phyloP scores from a whole-genome alignment of 1,140 invertebrate species.

The Antheraea pernyi region DNA sequence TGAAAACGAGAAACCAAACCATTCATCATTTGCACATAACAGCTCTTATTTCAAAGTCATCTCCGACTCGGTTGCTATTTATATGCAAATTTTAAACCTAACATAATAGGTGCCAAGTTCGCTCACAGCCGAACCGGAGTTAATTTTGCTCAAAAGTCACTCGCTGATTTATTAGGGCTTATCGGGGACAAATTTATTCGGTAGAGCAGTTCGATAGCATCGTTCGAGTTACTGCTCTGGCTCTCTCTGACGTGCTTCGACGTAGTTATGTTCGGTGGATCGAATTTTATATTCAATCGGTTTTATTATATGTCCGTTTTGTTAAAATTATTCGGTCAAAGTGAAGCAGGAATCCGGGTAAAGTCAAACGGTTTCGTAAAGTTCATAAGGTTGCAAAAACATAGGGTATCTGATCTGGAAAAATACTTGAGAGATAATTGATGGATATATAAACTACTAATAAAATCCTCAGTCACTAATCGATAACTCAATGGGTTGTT shows the following conservation, averaged over 20 bases:
- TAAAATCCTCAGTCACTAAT: too few relatives aligned
- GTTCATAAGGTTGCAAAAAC: too few relatives aligned
- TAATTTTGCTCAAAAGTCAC: constrained; percentile 36
- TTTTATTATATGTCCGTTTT: too few relatives aligned
- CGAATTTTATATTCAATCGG: not conserved
- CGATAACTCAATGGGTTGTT: too few relatives aligned
- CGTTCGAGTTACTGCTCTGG: not conserved
- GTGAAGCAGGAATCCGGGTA: too few relatives aligned
- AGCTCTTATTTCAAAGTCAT: constrained; percentile 25
- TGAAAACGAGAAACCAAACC: not conserved
- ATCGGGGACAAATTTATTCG: constrained; percentile 32
- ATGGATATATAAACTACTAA: too few relatives aligned
- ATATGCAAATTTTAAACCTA: constrained; percentile 37
- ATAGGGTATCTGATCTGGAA: too few relatives aligned
- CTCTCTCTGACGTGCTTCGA: not conserved
- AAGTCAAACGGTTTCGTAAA: too few relatives aligned
- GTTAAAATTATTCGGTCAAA: too few relatives aligned
- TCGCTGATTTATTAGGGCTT: constrained; percentile 34
- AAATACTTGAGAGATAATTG: too few relatives aligned
- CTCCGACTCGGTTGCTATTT: constrained; percentile 24
- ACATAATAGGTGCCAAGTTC: constrained; percentile 1
- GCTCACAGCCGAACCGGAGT: constrained; percentile 14
- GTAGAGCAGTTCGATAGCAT: constrained; percentile 17
- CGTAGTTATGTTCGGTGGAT: not conserved
- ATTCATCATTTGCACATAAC: constrained; percentile 19